Base-by-base conservation (phyloP, 2,888 invertebrate species). In the Polia nebulosa region DNA sequence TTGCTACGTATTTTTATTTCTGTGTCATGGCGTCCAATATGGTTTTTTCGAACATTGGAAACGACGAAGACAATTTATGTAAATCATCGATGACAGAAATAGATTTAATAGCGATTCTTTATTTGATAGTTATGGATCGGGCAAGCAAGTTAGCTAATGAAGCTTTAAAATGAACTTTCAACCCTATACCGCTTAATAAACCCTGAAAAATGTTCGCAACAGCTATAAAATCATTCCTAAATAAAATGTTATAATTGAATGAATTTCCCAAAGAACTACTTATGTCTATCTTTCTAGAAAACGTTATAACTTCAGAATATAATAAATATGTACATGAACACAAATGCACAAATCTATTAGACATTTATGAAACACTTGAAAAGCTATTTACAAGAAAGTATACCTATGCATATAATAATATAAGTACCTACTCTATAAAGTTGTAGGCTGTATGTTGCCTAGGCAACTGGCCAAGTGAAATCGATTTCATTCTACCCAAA, bases 401-500 rank as follows among this genome's bases (percentile, higher is more conserved):
- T 25, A 20, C 9, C 15, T 29, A 41, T 17, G 32, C 32, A 29
- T n/a, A n/a, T n/a, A n/a, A n/a, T n/a, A n/a, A n/a, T n/a, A n/a
- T n/a, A n/a, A n/a, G n/a, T n/a, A n/a, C n/a, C 63, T 61, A 58
- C 34, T 41, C 17, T 36, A 44, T 65, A 60, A 57, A 59, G 67
- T 72, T 75, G 64, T 68, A 56, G 57, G 60, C 29, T 32, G 45
- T 34, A 9, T 53, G 87, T 87, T 87, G 78, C 80, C 83, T 61
- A 64, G 78, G 86, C 58, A 76, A 87, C 83, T 44, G 29, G 36
- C 56, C 34, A 52, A 63, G 81, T 85, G 8, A 62, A 80, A 87
- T 87, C 87, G 84, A 87, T 83, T 29, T 13, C 34, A 62, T 64
- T 13, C 44, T 57, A 41, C 59, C 49, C 44, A 32, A 71, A 70